Evolutionary conservation across 2,797 vertebrate genomes (phyloP), one percentile per base, ranked within the genome.

Genomic region (Poeciliopsis paucimaculata): DNA sequence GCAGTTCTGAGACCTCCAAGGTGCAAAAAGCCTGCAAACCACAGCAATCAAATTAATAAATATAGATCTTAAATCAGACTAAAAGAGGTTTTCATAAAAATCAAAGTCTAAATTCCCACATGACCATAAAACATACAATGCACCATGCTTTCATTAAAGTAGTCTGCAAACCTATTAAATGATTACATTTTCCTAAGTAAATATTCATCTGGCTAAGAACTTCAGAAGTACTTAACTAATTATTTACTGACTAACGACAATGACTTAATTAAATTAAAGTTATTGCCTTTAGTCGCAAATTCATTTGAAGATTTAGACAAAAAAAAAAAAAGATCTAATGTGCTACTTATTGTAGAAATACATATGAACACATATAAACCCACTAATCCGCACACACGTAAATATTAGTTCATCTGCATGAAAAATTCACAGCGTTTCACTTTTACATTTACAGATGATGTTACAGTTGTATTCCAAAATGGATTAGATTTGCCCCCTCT

Each of bases 1-100:
- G 98, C 98, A 0, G 98, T 99, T 15, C 98, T 95, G 31, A 99
- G 96, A 23, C 98, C 98, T 0, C 98, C 98, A 4, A 99, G 87
- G 68, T 99, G 98, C 28, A 99, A 85, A 62, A 97, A 98, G 10
- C 98, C 98, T 99, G 86, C 36, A 83, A 47, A 18, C 46, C 9
- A 72, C 41, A 77, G 18, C 7, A 34, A 75, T 0, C 75, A 31
- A n/a, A 36, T 15, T 2, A 41, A 5, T 41, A 68, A 41, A 36
- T 36, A 11, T 20, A 4, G 53, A 11, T 13, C 16, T 18, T 20
- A 64, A 34, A 34, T 62, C 57, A 62, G n/a, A 36, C n/a, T 23
- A 28, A 57, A 57, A n/a, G 3, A 60, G 0, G 12, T 28, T 28
- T 60, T 1, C 12, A 60, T 60, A 6, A 60, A 28, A 9, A 2